phyloP scores from a whole-genome alignment of 1,140 invertebrate genomes.

The Halesus radiatus region DNA sequence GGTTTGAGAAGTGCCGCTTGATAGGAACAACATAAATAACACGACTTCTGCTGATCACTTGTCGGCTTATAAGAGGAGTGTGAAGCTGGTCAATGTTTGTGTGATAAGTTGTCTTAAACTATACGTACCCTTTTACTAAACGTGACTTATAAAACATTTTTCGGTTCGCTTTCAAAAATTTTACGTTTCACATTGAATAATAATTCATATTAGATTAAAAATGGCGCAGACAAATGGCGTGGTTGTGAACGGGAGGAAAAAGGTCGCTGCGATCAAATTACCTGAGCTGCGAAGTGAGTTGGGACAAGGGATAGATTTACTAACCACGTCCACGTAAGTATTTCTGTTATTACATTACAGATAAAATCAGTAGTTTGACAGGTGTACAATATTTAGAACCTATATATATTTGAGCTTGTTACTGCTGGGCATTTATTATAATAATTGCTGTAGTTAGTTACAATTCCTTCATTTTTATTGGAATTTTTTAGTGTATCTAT shows the following conservation, averaged over 20 bases:
- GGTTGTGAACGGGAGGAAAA: not conserved
- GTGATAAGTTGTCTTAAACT: not conserved
- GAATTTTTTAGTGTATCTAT: no score
- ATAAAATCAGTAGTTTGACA: no score
- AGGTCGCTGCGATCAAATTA: conserved; percentile 11
- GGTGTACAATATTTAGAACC: no score
- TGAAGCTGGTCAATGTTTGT: not conserved
- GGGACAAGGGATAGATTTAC: conserved; percentile 38
- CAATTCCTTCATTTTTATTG: no score
- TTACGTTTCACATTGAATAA: no score
- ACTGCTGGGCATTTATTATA: no score
- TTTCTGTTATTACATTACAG: no score
- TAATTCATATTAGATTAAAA: no score
- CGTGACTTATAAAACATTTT: not conserved
- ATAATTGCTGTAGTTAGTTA: no score
- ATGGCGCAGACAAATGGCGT: no score
- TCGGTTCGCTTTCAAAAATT: not conserved
- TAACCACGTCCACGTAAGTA: conserved; percentile 40
- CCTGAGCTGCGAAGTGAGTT: conserved; percentile 26
- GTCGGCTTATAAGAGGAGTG: not conserved
- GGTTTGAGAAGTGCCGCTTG: conserved; percentile 7
- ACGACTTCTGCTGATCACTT: no score
- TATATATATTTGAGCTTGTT: no score
- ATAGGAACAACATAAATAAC: not conserved
- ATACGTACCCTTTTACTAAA: not conserved